These are phyloP conservation scores for Cichlasoma orientale DNA, from an alignment of 2,797 vertebrate species.

Conservation along the genomic window DNA sequence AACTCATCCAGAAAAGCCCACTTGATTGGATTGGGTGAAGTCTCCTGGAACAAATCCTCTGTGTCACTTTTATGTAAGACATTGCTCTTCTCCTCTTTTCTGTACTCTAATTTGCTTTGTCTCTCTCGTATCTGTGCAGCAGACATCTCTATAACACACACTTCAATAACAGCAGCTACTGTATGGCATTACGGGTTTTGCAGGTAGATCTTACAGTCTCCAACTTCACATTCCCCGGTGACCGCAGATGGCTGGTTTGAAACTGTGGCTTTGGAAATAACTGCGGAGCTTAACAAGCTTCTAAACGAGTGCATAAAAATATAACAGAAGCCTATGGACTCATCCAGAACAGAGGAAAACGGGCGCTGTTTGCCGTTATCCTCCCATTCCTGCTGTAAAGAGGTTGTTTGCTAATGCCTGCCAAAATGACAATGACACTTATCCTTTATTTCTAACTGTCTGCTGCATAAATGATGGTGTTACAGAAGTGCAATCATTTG, in stretches of 20 bases:
- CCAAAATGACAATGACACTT: background rate
- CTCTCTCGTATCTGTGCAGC: constrained; percentile 42
- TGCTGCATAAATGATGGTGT: no score
- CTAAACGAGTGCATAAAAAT: background rate
- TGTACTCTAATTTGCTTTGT: constrained; percentile 59
- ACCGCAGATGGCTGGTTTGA: background rate
- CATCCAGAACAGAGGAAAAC: background rate
- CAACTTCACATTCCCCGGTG: background rate
- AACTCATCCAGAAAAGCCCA: constrained; percentile 77
- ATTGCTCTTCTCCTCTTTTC: constrained; percentile 34
- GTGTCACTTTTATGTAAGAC: constrained; percentile 71
- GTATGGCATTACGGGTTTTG: background rate
- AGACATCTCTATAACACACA: constrained; percentile 30
- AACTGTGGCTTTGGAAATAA: background rate
- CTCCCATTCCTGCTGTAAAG: background rate
- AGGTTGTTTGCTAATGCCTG: background rate
- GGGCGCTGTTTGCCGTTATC: background rate
- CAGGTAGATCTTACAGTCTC: background rate
- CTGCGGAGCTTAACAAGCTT: background rate
- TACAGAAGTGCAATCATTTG: background rate
- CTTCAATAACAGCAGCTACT: constrained; percentile 20
- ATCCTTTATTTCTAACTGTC: background rate
- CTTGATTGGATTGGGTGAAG: constrained; percentile 77
- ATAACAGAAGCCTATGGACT: background rate
- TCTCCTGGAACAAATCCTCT: constrained; percentile 75